phyloP scores from a whole-genome alignment of 2,113 vertebrate genomes.

The Tapirus terrestris region DNA sequence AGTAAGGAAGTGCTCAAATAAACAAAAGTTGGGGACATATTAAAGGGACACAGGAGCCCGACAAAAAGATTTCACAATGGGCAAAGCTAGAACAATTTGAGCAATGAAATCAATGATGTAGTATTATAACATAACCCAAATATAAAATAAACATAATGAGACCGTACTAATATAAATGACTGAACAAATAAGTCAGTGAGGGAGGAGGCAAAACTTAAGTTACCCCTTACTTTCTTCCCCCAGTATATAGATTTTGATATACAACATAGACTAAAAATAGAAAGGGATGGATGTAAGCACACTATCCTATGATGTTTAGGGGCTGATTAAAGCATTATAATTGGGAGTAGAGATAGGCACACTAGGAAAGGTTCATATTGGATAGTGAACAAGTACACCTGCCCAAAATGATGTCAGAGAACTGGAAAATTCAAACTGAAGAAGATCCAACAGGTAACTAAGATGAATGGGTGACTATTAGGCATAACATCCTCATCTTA shows the following conservation, averaged over 20 bases:
- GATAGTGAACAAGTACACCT: fast-evolving
- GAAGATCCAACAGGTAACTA: background rate
- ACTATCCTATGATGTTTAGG: background rate
- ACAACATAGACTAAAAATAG: background rate
- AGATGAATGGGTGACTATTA: background rate
- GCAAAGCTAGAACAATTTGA: background rate
- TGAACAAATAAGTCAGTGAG: background rate
- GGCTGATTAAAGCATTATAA: background rate
- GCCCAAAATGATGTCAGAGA: background rate
- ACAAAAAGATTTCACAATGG: background rate
- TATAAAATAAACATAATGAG: background rate
- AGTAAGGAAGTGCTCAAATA: background rate
- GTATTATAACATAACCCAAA: background rate
- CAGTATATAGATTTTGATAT: background rate
- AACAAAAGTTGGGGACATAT: background rate
- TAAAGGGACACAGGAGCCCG: background rate
- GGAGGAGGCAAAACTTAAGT: background rate
- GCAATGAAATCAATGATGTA: background rate
- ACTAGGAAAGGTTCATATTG: no score
- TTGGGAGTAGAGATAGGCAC: background rate
- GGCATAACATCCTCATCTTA: background rate
- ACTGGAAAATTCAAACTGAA: background rate
- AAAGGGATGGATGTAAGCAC: background rate
- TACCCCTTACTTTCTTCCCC: background rate
- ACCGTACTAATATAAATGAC: background rate